Evolutionary conservation across 2,797 vertebrate species (phyloP).

Genomic region (Sciurus vulgaris): DNA sequence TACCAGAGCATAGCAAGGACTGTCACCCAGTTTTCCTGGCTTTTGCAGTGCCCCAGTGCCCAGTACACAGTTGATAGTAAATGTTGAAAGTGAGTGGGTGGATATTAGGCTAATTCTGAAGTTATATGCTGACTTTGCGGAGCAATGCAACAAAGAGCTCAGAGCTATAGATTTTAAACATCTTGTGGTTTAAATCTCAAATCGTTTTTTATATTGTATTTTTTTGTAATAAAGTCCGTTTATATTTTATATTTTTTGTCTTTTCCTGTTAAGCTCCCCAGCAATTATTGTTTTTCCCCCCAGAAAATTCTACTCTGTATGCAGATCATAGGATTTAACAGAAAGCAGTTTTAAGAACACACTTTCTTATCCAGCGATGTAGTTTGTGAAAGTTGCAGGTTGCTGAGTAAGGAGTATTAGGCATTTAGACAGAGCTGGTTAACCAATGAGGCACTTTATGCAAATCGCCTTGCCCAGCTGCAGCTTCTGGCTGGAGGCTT

Average conservation of each 20-base stretch:
- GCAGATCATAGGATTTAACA: not conserved
- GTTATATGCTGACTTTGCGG: not conserved
- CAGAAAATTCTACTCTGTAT: constrained; percentile 1
- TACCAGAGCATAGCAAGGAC: too few relatives aligned
- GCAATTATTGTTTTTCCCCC: not conserved
- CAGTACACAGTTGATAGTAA: not conserved
- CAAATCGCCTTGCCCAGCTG: constrained; percentile 46
- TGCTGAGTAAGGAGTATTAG: constrained; percentile 67
- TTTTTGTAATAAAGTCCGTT: constrained; percentile 53
- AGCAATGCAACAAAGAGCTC: constrained; percentile 13
- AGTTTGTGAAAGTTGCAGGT: constrained; percentile 50
- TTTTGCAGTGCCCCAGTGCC: not conserved
- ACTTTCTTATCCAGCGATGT: not conserved
- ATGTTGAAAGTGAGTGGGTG: not conserved
- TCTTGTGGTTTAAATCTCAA: constrained; percentile 10
- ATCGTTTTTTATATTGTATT: not conserved
- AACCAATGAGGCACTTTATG: constrained; percentile 30
- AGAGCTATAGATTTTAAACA: constrained; percentile 26
- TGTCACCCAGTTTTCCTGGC: not conserved
- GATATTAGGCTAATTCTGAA: not conserved
- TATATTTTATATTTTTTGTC: constrained; percentile 15
- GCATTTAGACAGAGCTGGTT: constrained; percentile 50
- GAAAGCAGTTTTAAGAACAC: constrained; percentile 42
- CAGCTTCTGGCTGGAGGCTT: constrained; percentile 66
- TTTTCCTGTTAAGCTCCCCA: not conserved